These are phyloP conservation scores for Oxyura jamaicensis DNA, from an alignment of 2,113 vertebrate species.

Conservation along the genomic window DNA sequence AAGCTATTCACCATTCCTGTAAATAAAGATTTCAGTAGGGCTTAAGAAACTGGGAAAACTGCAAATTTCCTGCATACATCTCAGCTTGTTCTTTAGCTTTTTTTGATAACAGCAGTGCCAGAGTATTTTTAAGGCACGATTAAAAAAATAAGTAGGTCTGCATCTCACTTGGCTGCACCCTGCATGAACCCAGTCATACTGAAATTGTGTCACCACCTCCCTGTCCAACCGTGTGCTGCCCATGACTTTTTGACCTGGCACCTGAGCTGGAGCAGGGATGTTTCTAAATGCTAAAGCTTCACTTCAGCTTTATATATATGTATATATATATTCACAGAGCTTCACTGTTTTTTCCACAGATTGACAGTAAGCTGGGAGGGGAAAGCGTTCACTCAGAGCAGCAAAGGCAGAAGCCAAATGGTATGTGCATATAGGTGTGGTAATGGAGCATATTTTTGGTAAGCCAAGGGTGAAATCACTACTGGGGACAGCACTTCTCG, in stretches of 20 bases:
- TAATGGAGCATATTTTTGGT: background rate
- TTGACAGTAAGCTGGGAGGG: background rate
- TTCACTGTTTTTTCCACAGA: conserved; percentile 33
- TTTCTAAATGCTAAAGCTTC: no score
- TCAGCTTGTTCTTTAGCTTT: conserved; percentile 8
- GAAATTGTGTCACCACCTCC: background rate
- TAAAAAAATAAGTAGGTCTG: background rate
- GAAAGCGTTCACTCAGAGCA: background rate
- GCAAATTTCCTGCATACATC: background rate
- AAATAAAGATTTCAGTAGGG: conserved; percentile 49
- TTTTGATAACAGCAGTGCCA: conserved; percentile 10
- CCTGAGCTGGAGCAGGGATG: background rate
- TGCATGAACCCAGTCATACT: background rate
- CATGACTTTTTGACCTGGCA: background rate
- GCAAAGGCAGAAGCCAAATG: conserved; percentile 52
- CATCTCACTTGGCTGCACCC: background rate
- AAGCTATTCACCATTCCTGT: conserved; percentile 65
- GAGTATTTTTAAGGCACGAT: conserved; percentile 15
- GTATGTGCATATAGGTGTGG: conserved; percentile 7
- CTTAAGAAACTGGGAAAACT: conserved; percentile 34
- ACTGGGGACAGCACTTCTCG: background rate
- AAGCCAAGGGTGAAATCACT: background rate
- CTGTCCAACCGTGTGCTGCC: background rate
- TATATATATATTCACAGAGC: background rate
- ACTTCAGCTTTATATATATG: no score